Base-by-base conservation (phyloP, 1,140 invertebrate species). In the Lordiphosa clarofinis region DNA sequence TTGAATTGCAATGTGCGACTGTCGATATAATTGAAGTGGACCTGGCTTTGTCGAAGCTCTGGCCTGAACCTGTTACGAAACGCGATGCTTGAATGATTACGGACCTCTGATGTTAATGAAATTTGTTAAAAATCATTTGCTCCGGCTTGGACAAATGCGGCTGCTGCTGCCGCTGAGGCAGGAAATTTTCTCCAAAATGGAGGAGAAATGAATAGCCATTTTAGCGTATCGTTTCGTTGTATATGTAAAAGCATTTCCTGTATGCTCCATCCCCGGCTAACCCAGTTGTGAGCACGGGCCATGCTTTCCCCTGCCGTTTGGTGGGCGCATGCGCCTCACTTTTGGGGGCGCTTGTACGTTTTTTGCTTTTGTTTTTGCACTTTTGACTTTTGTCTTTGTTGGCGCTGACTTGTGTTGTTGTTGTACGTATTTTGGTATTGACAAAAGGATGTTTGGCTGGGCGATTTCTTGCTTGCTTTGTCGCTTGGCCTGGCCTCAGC, bases 71-170 rank as follows among this genome's bases (percentile, higher is more conserved):
- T 76, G 76, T 74, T 74, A 79, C 66, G 64, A 86, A 87, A 86
- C 74, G 79, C 79, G 79, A 84, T 87, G 86, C 86, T 87, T 87
- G 86, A 87, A 78, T 87, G 86, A 87, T 87, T 87, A 87, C 86
- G 72, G 69, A 78, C 79, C 86, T 87, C 86, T 87, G 86, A 86
- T 79, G 79, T 86, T 87, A 87, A 86, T 86, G 79, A 78, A 86
- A 87, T 82, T 86, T 87, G 86, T 84, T 73, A 86, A 87, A 87
- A 82, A 86, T 86, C 78, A 76, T 73, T 81, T 87, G 63, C 75
- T 81, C 61, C 59, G 24, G 24, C 53, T 56, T 56, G 39, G 58
- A 40, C 56, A 63, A 67, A 71, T 59, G 42, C 56, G 21, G 42
- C 55, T 36, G 59, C 39, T 58, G 62, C 66, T 48, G 71, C 59